These are phyloP conservation scores for Oscheius sp. DNA, from an alignment of 2,888 invertebrate genomes.

Conservation along the genomic window DNA sequence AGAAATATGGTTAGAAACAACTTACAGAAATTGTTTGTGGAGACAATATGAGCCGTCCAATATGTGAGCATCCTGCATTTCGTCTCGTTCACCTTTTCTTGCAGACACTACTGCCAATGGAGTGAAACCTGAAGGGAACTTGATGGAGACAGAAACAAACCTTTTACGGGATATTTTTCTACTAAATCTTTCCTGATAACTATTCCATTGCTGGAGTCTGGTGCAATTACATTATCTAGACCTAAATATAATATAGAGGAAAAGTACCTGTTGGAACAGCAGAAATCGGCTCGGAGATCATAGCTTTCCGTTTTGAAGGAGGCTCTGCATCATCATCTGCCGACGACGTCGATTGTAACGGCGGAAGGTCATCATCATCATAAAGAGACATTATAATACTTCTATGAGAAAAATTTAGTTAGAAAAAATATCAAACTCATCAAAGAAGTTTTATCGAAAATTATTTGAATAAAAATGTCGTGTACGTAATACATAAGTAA, in stretches of 20 bases:
- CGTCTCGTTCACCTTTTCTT: constrained; percentile 73
- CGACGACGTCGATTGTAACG: not conserved
- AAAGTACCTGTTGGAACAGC: not conserved
- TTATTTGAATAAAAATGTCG: too few species aligned
- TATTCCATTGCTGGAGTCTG: too few species aligned
- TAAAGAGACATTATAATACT: not conserved
- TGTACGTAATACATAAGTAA: too few species aligned
- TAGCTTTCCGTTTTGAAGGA: not conserved
- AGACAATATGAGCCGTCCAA: constrained; percentile 70
- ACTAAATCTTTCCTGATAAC: not conserved
- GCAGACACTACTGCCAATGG: constrained; percentile 32
- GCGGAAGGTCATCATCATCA: constrained; percentile 9
- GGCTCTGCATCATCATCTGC: not conserved
- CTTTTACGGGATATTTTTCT: not conserved
- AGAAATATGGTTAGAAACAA: not conserved
- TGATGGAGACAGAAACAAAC: not conserved
- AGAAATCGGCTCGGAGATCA: too few species aligned
- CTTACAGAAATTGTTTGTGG: constrained; percentile 33
- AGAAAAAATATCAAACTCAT: too few species aligned
- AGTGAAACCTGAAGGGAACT: not conserved
- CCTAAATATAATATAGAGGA: not conserved
- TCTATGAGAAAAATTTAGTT: too few species aligned
- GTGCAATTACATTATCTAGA: not conserved
- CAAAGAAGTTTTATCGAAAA: too few species aligned
- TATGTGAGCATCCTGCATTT: constrained; percentile 74